Conservation (phyloP, 1,140 invertebrate genomes). For the Neodiprion virginianus region DNA sequence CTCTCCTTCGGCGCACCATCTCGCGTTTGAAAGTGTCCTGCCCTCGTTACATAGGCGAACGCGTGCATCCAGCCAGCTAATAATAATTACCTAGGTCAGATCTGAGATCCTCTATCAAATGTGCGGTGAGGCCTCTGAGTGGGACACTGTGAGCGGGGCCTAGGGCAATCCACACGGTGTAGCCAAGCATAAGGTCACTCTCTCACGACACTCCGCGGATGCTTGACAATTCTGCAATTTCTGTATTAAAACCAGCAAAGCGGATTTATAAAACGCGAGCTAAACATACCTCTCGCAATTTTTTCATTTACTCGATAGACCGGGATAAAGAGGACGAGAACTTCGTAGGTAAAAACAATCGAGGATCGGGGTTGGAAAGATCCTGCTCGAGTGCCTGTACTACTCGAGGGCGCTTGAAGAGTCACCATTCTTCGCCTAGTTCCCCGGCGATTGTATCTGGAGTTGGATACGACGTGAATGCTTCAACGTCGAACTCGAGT, state of each 20-base stretch:
- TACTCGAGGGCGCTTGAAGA: no score
- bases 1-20: neutral
- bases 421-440: no score
- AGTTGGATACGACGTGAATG: no score
- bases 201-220: neutral
- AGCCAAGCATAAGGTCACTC: neutral
- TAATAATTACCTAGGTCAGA: neutral
- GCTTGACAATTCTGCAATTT: slow-evolving; percentile 2
- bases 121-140: neutral
- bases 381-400: no score
- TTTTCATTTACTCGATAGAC: no score
- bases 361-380: no score
- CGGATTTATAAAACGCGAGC: neutral
- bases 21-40: neutral
- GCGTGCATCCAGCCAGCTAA: neutral
- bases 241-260: neutral
- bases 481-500: no score
- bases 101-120: neutral
- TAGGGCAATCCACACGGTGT: neutral
- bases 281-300: neutral
- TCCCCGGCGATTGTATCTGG: no score
- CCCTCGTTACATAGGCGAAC: neutral
- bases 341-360: no score
- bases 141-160: neutral
- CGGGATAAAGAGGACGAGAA: no score